Conservation (phyloP, 1,140 invertebrate species). For the Ips nitidus region DNA sequence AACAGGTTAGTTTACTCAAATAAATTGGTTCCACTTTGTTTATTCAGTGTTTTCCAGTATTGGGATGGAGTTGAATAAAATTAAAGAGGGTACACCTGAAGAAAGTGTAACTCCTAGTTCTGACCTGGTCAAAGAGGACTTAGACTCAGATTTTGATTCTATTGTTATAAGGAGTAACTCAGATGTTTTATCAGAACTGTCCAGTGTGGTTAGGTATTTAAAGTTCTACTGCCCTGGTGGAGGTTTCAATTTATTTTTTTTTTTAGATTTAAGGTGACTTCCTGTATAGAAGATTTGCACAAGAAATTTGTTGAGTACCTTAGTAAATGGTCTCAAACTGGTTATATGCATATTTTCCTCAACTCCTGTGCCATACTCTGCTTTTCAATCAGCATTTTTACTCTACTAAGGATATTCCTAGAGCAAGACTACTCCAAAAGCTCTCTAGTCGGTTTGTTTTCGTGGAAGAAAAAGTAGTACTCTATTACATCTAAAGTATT, state of each 20-base stretch:
- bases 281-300: conserved; percentile 35
- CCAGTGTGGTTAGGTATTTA: conserved; percentile 9
- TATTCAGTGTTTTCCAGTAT: conserved; percentile 36
- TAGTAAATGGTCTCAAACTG: conserved; percentile 39
- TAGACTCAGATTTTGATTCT: conserved; percentile 20
- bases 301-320: conserved; percentile 36
- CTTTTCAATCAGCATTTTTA: conserved; percentile 47
- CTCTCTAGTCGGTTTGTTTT: conserved; percentile 30
- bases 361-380: conserved; percentile 46
- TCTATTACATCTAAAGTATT: too few relatives aligned
- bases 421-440: conserved; percentile 44
- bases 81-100: conserved; percentile 46
- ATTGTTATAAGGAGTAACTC: background rate
- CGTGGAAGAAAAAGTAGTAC: conserved; percentile 10
- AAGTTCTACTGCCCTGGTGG: too few relatives aligned
- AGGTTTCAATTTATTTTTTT: conserved; percentile 1
- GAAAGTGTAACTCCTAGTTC: conserved; percentile 13
- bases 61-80: conserved; percentile 48
- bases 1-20: conserved; percentile 39
- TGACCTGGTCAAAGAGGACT: conserved; percentile 15
- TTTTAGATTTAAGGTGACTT: conserved; percentile 41
- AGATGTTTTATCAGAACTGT: conserved; percentile 16
- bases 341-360: conserved; percentile 32
- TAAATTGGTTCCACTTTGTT: conserved; percentile 40
- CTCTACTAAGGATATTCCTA: conserved; percentile 43